Conservation (phyloP, 2,113 vertebrate genomes). For the Octodon degus region DNA sequence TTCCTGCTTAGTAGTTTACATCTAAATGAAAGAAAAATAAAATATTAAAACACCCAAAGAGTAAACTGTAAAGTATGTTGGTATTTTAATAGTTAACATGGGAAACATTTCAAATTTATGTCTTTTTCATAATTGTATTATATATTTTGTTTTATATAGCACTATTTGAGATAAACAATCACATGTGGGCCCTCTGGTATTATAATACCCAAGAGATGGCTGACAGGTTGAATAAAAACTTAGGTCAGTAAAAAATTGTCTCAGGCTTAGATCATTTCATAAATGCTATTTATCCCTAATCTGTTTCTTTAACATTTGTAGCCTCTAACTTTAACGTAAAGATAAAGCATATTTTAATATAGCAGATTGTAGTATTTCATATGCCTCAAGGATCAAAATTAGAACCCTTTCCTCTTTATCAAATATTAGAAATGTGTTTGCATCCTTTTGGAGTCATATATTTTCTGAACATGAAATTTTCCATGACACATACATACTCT, state of each 20-base stretch:
- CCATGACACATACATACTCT: neutral
- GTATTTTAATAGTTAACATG: neutral
- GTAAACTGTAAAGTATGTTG: neutral
- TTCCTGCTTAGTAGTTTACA: neutral
- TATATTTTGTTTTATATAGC: neutral
- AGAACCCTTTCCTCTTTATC: constrained; percentile 39
- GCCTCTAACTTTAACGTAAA: neutral
- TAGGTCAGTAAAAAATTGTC: neutral
- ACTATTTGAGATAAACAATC: neutral
- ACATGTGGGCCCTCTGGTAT: neutral
- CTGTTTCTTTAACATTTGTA: constrained; percentile 28
- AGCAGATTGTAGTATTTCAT: neutral
- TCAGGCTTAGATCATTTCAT: neutral
- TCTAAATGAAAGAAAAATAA: neutral
- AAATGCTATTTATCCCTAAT: neutral
- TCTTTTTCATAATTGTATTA: neutral
- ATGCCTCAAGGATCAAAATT: constrained; percentile 39
- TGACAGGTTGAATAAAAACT: neutral
- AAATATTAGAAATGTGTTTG: constrained; percentile 14
- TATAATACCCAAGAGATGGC: neutral
- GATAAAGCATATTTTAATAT: neutral
- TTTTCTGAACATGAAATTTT: neutral
- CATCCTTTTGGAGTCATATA: neutral
- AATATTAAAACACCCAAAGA: neutral
- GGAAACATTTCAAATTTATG: neutral